Evolutionary conservation across 2,888 invertebrate genomes (phyloP), one percentile per base, ranked within the genome.

Genomic region (Girardia tigrina): DNA sequence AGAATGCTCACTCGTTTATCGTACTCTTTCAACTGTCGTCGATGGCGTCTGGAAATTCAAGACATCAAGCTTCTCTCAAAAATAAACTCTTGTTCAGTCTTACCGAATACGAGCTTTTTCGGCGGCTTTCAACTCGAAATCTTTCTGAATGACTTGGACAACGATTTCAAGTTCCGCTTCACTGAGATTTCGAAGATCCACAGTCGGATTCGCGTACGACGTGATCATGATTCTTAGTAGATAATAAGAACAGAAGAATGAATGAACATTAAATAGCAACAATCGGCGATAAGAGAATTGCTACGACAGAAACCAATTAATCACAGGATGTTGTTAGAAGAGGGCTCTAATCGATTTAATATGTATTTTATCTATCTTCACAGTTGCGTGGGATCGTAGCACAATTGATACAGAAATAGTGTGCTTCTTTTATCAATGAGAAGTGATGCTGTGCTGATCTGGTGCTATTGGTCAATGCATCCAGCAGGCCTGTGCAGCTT

Each of bases 351-450:
- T 56, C 56, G 56, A 56, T 56, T 56, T 56, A 56, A 16, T n/a
- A 56, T 8, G 23, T 56, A 16, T 20, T 8, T 20, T n/a, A 56
- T 8, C n/a, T 6, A 12, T 56, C 56, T 56, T 56, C n/a, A 56
- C 23, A 56, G 56, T 56, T 56, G 56, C 56, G 56, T 56, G 56
- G 56, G 56, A 56, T 56, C 4, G 56, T 36, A 56, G 56, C 56
- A 56, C 56, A n/a, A 56, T 56, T 56, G n/a, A n/a, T n/a, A n/a
- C n/a, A n/a, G n/a, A n/a, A n/a, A n/a, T n/a, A n/a, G n/a, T n/a
- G n/a, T n/a, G n/a, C n/a, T n/a, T n/a, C n/a, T n/a, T n/a, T n/a
- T n/a, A n/a, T n/a, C n/a, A n/a, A n/a, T n/a, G n/a, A n/a, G n/a
- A n/a, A n/a, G n/a, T n/a, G n/a, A n/a, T n/a, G n/a, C n/a, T n/a